Conservation (phyloP, 2,797 vertebrate species). For the Tragopan temminckii region DNA sequence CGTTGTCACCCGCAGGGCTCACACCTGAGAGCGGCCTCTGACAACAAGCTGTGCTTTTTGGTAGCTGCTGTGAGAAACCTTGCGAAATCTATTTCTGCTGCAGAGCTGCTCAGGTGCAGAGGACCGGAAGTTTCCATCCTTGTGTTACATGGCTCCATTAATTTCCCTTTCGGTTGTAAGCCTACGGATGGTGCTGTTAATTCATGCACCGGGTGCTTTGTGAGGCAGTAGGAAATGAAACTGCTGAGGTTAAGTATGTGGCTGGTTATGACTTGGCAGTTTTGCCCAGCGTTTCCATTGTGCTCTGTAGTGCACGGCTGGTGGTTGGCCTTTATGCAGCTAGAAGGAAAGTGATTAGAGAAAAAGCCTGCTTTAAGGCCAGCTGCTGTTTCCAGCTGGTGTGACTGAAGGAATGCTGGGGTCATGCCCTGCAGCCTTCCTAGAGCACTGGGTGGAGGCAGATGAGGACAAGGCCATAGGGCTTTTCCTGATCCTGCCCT, state of each 20-base stretch:
- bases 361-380: not conserved
- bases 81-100: not conserved
- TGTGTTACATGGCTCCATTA: not conserved
- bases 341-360: not conserved
- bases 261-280: not conserved
- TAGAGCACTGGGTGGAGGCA: not conserved
- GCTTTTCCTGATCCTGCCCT: not conserved
- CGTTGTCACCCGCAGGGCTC: not conserved
- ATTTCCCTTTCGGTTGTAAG: not conserved
- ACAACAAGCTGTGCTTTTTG: not conserved
- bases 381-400: not conserved
- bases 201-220: not conserved
- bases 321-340: not conserved
- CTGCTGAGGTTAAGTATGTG: not conserved
- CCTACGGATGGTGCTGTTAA: constrained; percentile 1
- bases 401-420: not conserved
- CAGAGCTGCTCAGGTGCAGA: not conserved
- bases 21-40: not conserved
- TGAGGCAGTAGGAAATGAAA: not conserved
- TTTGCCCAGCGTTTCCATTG: not conserved
- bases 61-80: not conserved
- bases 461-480: not conserved
- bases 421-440: rapidly evolving
- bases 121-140: not conserved
- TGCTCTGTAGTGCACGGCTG: not conserved